phyloP scores from a whole-genome alignment of 2,113 vertebrate genomes.

The Phaetusa simplex region DNA sequence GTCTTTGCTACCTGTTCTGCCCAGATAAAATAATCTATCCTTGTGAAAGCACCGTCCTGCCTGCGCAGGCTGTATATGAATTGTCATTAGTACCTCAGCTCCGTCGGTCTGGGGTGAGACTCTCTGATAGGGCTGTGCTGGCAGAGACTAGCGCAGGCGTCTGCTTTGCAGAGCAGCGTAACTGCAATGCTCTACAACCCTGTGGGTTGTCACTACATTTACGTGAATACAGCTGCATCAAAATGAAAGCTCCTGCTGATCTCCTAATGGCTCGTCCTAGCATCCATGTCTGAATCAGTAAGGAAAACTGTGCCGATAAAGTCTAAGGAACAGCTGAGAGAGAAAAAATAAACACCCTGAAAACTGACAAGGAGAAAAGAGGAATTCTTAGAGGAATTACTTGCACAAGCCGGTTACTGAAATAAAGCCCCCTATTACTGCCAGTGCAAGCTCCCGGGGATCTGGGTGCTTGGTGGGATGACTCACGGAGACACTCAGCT shows the following conservation, averaged over 20 bases:
- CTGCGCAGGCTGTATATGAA: neutral
- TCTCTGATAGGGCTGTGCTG: neutral
- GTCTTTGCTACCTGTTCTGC: neutral
- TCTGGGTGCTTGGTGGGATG: neutral
- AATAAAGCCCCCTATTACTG: neutral
- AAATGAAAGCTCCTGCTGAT: neutral
- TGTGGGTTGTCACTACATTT: neutral
- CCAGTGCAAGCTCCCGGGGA: neutral
- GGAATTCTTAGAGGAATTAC: neutral
- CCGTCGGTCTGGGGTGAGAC: neutral
- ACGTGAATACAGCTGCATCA: neutral
- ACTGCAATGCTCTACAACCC: neutral
- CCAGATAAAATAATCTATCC: neutral
- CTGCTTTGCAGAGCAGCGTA: neutral
- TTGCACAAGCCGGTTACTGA: neutral
- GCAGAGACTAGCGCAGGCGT: neutral
- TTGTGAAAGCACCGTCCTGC: neutral
- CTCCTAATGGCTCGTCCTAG: neutral
- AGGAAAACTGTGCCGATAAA: neutral
- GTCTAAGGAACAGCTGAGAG: neutral
- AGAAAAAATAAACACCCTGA: neutral
- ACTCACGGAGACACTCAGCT: neutral
- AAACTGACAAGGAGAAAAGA: neutral
- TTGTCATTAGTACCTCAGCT: neutral
- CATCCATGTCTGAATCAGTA: neutral